These are phyloP conservation scores for Caenorhabditis briggsae DNA, from an alignment of 1,140 invertebrate species.

Conservation along the genomic window DNA sequence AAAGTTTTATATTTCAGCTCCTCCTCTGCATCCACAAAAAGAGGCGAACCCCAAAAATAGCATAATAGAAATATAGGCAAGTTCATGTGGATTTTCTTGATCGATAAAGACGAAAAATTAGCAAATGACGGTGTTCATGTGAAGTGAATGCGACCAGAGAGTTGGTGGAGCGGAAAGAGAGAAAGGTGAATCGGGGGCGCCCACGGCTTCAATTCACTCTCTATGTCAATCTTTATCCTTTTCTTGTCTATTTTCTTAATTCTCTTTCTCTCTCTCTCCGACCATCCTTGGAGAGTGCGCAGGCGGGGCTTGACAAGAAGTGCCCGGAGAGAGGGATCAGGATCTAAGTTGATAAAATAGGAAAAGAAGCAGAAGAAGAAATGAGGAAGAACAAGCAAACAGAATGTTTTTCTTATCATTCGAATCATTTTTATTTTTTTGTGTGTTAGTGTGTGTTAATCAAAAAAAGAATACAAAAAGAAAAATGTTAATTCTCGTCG, in stretches of 20 bases:
- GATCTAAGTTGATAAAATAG: slow-evolving; percentile 31
- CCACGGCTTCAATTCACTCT: slow-evolving; percentile 26
- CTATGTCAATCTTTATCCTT: slow-evolving; percentile 44
- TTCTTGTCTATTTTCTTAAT: not conserved
- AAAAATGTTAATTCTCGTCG: not conserved
- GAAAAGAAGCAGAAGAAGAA: not conserved
- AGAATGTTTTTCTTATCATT: slow-evolving; percentile 45
- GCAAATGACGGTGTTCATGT: slow-evolving; percentile 31
- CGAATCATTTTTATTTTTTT: slow-evolving; percentile 22
- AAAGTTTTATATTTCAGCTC: slow-evolving; percentile 12
- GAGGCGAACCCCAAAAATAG: slow-evolving; percentile 17
- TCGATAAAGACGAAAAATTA: not conserved
- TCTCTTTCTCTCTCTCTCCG: slow-evolving; percentile 11
- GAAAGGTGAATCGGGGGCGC: slow-evolving; percentile 14
- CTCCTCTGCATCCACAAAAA: not conserved
- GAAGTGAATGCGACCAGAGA: slow-evolving; percentile 14
- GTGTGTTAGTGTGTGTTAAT: not conserved
- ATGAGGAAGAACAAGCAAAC: not conserved
- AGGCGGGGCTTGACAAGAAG: slow-evolving; percentile 45
- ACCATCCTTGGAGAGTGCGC: slow-evolving; percentile 6
- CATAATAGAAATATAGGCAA: slow-evolving; percentile 19
- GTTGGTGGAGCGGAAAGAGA: slow-evolving; percentile 42
- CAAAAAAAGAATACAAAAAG: not conserved
- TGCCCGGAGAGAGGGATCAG: slow-evolving; percentile 7
- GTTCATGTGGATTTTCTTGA: slow-evolving; percentile 9